Conservation (phyloP, 1,140 invertebrate species). For the Papilio aristodemus region DNA sequence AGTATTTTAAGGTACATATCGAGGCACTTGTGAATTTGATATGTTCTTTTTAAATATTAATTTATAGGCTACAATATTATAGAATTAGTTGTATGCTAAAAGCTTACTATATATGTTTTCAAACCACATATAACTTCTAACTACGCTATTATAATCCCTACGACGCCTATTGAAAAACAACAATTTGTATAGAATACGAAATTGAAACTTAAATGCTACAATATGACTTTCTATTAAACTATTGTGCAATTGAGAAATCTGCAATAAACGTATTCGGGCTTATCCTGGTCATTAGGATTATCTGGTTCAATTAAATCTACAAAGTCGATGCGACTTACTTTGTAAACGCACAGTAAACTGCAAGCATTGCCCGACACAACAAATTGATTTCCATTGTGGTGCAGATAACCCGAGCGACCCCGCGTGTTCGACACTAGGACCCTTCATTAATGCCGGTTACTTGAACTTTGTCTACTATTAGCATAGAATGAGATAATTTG, state of each 20-base stretch:
- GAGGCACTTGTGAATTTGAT: neutral
- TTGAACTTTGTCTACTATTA: slow-evolving; percentile 27
- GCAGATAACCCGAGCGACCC: slow-evolving; percentile 22
- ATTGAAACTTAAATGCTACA: neutral
- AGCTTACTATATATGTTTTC: neutral
- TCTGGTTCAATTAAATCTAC: slow-evolving; percentile 14
- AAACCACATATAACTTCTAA: too few species aligned
- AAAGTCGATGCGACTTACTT: slow-evolving; percentile 4
- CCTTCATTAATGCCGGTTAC: slow-evolving; percentile 17
- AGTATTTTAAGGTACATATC: neutral
- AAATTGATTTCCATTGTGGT: slow-evolving; percentile 32
- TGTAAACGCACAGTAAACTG: neutral
- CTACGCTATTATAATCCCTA: neutral
- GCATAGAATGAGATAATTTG: slow-evolving; percentile 27
- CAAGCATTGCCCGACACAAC: slow-evolving; percentile 8
- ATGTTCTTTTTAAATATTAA: neutral
- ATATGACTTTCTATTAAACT: slow-evolving; percentile 6
- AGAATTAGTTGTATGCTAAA: neutral
- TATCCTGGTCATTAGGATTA: slow-evolving; percentile 16
- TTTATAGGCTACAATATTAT: neutral
- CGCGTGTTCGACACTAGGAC: slow-evolving; percentile 23
- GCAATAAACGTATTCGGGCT: neutral
- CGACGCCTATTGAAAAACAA: too few species aligned
- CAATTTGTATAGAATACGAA: slow-evolving; percentile 2
- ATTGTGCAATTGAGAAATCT: slow-evolving; percentile 13